phyloP scores from a whole-genome alignment of 2,113 vertebrate species.

The Grammomys surdaster region DNA sequence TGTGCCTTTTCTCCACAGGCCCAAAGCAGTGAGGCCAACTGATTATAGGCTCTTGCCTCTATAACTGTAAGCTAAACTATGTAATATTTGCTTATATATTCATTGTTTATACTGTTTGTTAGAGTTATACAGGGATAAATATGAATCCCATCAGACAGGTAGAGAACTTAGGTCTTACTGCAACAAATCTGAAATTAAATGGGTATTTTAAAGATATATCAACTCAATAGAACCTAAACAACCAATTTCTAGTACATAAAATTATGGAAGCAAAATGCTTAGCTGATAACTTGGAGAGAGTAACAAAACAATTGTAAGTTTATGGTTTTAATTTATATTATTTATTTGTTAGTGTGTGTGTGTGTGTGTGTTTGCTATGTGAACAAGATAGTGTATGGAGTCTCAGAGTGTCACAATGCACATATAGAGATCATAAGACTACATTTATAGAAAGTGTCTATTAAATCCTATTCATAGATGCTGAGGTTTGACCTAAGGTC shows the following conservation, averaged over 20 bases:
- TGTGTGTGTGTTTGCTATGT: background rate
- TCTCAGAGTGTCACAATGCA: background rate
- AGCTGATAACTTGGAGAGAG: background rate
- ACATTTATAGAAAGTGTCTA: background rate
- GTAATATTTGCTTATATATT: background rate
- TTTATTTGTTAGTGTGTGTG: background rate
- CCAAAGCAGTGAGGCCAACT: background rate
- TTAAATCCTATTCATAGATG: background rate
- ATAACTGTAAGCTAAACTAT: background rate
- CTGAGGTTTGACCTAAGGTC: background rate
- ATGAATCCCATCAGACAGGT: background rate
- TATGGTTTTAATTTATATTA: background rate
- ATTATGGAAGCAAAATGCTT: background rate
- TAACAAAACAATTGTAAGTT: background rate
- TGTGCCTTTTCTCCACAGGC: background rate
- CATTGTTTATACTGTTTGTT: background rate
- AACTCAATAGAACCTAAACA: background rate
- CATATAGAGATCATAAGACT: background rate
- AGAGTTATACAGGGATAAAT: background rate
- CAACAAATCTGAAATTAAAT: too few relatives aligned
- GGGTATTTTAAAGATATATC: too few relatives aligned
- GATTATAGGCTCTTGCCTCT: background rate
- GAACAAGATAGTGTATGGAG: background rate
- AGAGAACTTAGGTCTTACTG: too few relatives aligned
- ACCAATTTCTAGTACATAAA: background rate